Base-by-base conservation (phyloP, 1,140 invertebrate genomes). In the Cydia strobilella region DNA sequence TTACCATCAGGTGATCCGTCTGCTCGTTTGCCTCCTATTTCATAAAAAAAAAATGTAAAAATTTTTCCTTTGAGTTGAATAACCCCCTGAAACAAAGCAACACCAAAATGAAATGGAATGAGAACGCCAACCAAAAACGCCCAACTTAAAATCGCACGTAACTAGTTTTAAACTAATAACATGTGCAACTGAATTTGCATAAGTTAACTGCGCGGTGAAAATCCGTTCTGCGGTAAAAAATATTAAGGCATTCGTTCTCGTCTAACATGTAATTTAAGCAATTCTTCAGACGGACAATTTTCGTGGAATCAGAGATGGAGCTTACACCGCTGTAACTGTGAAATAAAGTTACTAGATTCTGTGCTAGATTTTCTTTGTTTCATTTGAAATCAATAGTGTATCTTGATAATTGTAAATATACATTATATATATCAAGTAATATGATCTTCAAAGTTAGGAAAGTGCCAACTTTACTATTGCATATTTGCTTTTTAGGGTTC, bases 151-250 rank as follows among this genome's bases (percentile, higher is more conserved):
- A 59, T 23, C 23, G 54, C 54, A 59, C n/a, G 18, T 59, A 59
- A 59, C 54, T 59, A 59, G 54, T 59, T 59, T 59, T 23, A 59
- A 59, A 59, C 54, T 59, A 59, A 59, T 59, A 59, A 59, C 54
- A 23, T 59, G 54, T 59, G 54, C 54, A 59, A 23, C 54, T n/a
- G 20, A 59, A 59, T 59, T 59, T 59, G 23, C 54, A 59, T 59
- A 59, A 59, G 54, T 59, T 59, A 59, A 59, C 15, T 23, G 54
- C 54, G 54, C 54, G 20, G 20, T 59, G 54, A n/a, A 59, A 59
- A 59, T 59, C 54, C 54, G 54, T 59, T 59, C 18, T 59, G 54
- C 54, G 54, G 54, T 59, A 59, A 59, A 59, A 59, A 59, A 59
- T 59, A 59, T 23, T 20, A 59, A 59, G 54, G 54, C 54, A 59